Evolutionary conservation across 2,888 invertebrate species (phyloP), one percentile per base, ranked within the genome.

Genomic region (Zaprionus bogoriensis): DNA sequence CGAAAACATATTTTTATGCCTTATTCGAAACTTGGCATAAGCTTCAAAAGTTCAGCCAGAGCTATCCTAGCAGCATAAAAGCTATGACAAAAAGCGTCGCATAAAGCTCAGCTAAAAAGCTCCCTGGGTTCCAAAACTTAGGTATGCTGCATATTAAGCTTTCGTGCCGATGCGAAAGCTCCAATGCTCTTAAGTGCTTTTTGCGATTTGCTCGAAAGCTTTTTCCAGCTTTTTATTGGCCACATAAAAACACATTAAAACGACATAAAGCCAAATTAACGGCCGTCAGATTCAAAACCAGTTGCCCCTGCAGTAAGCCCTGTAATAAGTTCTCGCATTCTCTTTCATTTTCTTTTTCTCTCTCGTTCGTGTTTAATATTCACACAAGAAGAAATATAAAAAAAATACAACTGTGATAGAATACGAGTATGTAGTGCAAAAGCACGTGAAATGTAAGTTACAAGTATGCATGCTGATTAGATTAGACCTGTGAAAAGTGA

Each of bases 371-470:
- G 30, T 71, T 67, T 67, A 69, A 58, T 68, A 65, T 61, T 53
- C 10, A 61, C 45, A 67, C 41, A 36, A 52, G 12, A 57, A 53
- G 20, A 42, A 47, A 70, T 68, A 59, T 62, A 65, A 74, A 45
- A 48, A 50, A 63, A 30, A 53, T 30, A 17, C 19, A 25, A 48
- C 22, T 23, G 47, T 55, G 38, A 39, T 55, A 28, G 27, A 47
- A 47, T 71, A 60, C 41, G 27, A 47, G 39, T 71, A 60, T 44
- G 58, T 23, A 28, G 30, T 45, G 53, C 45, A 25, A 30, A 44
- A 7, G 23, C 39, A 48, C 67, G 14, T 36, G 14, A 36, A 54
- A 67, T 28, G 14, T 39, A 5, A 50, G 65, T 58, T 46, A 54
- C 52, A 48, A 52, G 60, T 51, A 42, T 12, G 51, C 6, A 17